Percentiles rank a stretch among this genome's conserved stretches.
phyloP scores from a whole-genome alignment of 2,113 vertebrate species.

The Murina feae region DNA sequence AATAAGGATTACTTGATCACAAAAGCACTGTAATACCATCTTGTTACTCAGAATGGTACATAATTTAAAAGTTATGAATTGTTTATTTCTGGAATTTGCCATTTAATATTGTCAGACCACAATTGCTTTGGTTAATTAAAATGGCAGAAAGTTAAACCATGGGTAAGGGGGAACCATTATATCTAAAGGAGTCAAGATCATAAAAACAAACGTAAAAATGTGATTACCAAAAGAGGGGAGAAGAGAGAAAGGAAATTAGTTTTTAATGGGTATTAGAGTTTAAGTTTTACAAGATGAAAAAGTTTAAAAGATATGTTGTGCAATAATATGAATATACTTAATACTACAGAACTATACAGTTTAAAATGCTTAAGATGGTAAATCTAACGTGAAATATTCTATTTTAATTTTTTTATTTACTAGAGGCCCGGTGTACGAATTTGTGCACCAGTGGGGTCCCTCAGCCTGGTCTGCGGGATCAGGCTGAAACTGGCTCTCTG shows the following conservation, averaged over 20 bases:
- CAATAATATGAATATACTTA: neutral
- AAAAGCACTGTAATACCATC: too few species aligned
- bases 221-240: too few species aligned
- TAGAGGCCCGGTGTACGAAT: too few species aligned
- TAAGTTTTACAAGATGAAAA: neutral
- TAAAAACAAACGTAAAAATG: neutral
- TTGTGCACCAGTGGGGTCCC: too few species aligned
- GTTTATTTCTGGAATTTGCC: neutral
- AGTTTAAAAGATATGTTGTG: neutral
- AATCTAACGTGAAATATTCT: neutral
- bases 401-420: too few species aligned
- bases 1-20: too few species aligned
- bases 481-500: too few species aligned
- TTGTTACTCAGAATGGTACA: too few species aligned
- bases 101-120: neutral
- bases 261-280: too few species aligned
- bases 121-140: neutral
- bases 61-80: neutral
- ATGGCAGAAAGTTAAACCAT: neutral
- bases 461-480: too few species aligned
- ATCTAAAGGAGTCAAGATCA: neutral
- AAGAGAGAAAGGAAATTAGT: too few species aligned
- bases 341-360: neutral
- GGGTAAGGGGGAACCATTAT: neutral
- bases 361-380: neutral